A percentile compares a stretch with the other conserved stretches of the same genome.
These are phyloP conservation scores for Hypotaenidia philippensis DNA, from an alignment of 2,797 vertebrate species.

Conservation along the genomic window DNA sequence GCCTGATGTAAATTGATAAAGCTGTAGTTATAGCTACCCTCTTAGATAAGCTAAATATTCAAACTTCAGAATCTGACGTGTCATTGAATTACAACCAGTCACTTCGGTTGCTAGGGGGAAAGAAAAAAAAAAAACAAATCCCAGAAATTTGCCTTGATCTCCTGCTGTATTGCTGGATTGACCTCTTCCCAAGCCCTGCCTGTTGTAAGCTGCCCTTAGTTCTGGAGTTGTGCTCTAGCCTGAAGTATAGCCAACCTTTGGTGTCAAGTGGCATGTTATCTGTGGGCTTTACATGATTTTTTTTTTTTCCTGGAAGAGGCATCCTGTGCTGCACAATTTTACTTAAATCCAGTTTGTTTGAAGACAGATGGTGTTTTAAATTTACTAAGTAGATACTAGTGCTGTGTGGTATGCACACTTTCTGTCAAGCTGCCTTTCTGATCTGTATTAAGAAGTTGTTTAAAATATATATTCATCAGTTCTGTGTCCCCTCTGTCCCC, in stretches of 20 bases:
- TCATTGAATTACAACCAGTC: neutral
- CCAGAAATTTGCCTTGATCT: neutral
- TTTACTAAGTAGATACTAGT: neutral
- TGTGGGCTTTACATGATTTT: neutral
- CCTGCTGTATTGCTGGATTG: neutral
- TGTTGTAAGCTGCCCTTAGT: neutral
- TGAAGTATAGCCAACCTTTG: neutral
- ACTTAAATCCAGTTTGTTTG: neutral
- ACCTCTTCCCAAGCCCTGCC: neutral
- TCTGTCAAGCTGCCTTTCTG: neutral
- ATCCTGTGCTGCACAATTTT: neutral
- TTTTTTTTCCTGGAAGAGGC: neutral
- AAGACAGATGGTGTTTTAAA: neutral
- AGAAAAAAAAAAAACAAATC: neutral
- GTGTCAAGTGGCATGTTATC: neutral
- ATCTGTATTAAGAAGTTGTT: neutral
- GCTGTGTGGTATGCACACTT: neutral
- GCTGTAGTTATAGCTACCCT: neutral
- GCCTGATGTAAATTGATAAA: neutral
- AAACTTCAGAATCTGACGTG: neutral
- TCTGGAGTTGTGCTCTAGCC: fast-evolving
- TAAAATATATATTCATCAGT: neutral
- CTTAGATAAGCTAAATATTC: neutral
- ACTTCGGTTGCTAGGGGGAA: neutral
- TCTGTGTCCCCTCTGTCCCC: neutral